phyloP scores from a whole-genome alignment of 2,113 vertebrate genomes.

The Cyrtonyx montezumae region DNA sequence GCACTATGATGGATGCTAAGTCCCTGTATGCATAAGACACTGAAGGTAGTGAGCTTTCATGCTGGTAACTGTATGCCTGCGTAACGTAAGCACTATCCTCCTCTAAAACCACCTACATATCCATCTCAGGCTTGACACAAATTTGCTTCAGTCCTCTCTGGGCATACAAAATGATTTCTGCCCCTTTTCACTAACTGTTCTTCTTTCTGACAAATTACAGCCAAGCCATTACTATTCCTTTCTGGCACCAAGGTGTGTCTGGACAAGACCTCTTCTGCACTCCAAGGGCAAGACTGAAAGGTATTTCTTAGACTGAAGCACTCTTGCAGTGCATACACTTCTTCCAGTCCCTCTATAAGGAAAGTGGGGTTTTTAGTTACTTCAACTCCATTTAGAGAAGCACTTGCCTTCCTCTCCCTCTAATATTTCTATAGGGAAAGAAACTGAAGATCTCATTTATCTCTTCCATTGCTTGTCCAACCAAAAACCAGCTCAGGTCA shows the following conservation, averaged over 20 bases:
- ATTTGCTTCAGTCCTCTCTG: not conserved
- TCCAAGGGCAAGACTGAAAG: not conserved
- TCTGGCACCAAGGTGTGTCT: not conserved
- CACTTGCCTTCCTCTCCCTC: not conserved
- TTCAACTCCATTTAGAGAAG: not conserved
- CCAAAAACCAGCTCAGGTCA: not conserved
- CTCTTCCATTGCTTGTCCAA: not conserved
- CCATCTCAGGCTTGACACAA: not conserved
- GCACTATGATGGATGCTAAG: fast-evolving
- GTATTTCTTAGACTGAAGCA: not conserved
- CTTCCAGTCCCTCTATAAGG: not conserved
- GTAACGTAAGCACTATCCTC: not conserved
- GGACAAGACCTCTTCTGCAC: not conserved
- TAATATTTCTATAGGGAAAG: not conserved
- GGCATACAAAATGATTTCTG: not conserved
- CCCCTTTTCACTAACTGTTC: not conserved
- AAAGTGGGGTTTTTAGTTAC: not conserved
- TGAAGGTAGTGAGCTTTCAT: not conserved
- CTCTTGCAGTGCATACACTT: not conserved
- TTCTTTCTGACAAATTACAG: not conserved
- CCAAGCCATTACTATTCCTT: not conserved
- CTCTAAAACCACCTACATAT: not conserved
- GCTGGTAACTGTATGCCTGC: not conserved
- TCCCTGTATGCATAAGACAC: fast-evolving
- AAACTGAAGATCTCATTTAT: not conserved